These are phyloP conservation scores for Strigamia transsilvanica DNA, from an alignment of 2,888 invertebrate genomes.

Conservation along the genomic window DNA sequence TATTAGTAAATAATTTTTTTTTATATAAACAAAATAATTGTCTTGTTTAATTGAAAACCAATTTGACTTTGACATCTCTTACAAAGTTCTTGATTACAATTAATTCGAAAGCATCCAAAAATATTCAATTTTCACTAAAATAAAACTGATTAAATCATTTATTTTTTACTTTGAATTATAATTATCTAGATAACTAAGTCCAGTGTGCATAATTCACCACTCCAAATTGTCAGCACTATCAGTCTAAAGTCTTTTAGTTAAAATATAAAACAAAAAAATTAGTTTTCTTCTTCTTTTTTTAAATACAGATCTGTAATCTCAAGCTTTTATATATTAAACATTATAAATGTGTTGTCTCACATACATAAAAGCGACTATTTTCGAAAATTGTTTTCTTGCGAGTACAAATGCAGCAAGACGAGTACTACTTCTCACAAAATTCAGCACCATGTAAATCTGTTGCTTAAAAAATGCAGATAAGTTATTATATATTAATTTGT, in stretches of 20 bases:
- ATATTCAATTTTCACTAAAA: slow-evolving; percentile 6
- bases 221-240: not conserved
- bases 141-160: not conserved
- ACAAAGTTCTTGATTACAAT: not conserved
- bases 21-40: not conserved
- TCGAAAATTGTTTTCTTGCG: not conserved
- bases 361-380: slow-evolving; percentile 8
- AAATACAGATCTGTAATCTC: not conserved
- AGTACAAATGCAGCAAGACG: slow-evolving; percentile 2
- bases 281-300: not conserved
- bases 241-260: not conserved
- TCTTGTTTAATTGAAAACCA: not conserved
- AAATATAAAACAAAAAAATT: not conserved
- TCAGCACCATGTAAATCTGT: not conserved
- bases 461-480: slow-evolving; percentile 6
- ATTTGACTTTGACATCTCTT: not conserved
- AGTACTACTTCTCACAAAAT: not conserved
- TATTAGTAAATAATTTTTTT: too few species aligned
- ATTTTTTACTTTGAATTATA: not conserved
- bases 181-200: not conserved
- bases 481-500: not conserved
- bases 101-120: not conserved
- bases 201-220: not conserved
- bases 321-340: slow-evolving; percentile 2
- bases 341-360: not conserved